A percentile compares a stretch with the other conserved stretches of the same genome.
These are phyloP conservation scores for Epizoanthus rinbou DNA, from an alignment of 92 coral and sea anemone species.

Conservation along the genomic window DNA sequence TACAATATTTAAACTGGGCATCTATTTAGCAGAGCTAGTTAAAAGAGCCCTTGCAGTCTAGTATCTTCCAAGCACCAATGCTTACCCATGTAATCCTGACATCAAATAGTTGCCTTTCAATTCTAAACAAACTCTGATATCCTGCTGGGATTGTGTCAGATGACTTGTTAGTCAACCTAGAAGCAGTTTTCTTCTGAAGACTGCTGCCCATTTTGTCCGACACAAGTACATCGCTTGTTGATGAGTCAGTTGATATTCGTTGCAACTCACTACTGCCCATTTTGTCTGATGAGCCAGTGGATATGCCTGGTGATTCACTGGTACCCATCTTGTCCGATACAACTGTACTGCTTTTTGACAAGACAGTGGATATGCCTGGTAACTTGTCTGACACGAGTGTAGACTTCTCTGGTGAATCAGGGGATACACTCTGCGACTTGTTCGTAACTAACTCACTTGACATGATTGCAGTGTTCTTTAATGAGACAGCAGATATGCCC, in stretches of 20 bases:
- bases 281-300: neutral
- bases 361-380: neutral
- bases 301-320: neutral
- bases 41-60: too few relatives aligned
- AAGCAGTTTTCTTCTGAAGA: neutral
- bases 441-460: neutral
- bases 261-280: neutral
- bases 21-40: too few relatives aligned
- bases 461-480: neutral
- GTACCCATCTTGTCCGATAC: too few relatives aligned
- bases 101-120: constrained; percentile 2
- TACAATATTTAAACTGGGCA: too few relatives aligned
- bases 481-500: too few relatives aligned
- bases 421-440: neutral
- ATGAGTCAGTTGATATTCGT: neutral
- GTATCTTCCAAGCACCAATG: neutral
- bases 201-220: neutral
- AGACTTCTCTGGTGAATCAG: neutral
- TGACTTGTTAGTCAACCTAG: neutral
- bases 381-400: too few relatives aligned
- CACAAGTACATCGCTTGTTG: neutral
- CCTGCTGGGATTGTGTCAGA: neutral
- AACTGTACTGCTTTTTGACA: too few relatives aligned
- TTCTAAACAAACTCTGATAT: neutral
- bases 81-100: constrained; percentile 41